Evolutionary conservation across 2,888 invertebrate genomes (phyloP).

Genomic region (Meganola albula): DNA sequence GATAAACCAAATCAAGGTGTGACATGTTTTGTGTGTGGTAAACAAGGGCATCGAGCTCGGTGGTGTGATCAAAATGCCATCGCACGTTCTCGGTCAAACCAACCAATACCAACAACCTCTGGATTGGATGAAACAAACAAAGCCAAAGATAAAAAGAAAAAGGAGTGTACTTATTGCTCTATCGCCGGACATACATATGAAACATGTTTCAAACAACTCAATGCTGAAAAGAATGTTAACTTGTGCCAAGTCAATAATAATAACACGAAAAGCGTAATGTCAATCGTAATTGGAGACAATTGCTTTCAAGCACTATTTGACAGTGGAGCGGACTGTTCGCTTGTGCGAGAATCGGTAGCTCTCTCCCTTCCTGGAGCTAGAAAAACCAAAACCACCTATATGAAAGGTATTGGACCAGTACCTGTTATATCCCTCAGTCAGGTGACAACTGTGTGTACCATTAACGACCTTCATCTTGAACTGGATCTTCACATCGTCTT

Average conservation of each 20-base stretch:
- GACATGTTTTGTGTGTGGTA: constrained; percentile 3
- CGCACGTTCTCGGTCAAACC: constrained; percentile 1
- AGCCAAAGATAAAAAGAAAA: no score
- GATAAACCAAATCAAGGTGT: constrained; percentile 2
- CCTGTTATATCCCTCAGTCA: constrained; percentile 2
- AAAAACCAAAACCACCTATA: not conserved
- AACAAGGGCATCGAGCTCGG: constrained; percentile 2
- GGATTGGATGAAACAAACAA: not conserved
- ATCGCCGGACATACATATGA: constrained; percentile 1
- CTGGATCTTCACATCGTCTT: no score
- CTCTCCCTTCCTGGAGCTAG: constrained; percentile 1
- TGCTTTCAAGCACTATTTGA: constrained; percentile 2
- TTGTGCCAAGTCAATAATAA: constrained; percentile 1
- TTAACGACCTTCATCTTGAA: no score
- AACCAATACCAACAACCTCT: constrained; percentile 2
- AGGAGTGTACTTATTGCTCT: constrained; percentile 3
- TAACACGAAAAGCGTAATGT: not conserved
- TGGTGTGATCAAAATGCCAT: constrained; percentile 3
- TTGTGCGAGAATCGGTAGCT: constrained; percentile 2
- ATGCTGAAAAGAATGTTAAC: no score
- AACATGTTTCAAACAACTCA: constrained; percentile 3
- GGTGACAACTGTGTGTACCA: no score
- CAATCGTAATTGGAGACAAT: not conserved
- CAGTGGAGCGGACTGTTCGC: constrained; percentile 3
- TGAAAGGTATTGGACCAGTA: constrained; percentile 4